Base-by-base conservation (phyloP, 2,888 invertebrate species). In the Perizoma flavofasciatum region DNA sequence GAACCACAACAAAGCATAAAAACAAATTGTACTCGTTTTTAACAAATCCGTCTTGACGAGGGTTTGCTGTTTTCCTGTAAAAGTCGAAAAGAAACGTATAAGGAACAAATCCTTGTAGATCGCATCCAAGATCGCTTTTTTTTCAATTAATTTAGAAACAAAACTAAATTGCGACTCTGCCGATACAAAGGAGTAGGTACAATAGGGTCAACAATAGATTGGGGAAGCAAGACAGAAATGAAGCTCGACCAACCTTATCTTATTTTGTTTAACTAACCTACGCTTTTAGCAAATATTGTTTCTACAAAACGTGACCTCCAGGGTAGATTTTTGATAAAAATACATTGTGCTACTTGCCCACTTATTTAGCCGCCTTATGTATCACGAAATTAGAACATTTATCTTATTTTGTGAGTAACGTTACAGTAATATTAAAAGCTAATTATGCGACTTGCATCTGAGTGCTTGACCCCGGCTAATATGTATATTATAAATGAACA, bases 21-120 rank as follows among this genome's bases (percentile, higher is more conserved):
- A 86, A 81, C 82, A 84, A 88, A 89, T 87, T 87, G 86, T 87
- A 86, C 80, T 83, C 82, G 82, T 86, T 86, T 86, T 81, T 88
- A 86, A 86, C 84, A 90, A 90, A 90, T 89, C 89, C 88, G 72
- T 78, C 85, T 81, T 90, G 89, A 90, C 89, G 88, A 89, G 89
- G 89, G 89, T 89, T 70, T 74, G 72, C 73, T 74, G 81, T 81
- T 83, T 87, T 86, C 63, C 76, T 75, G 76, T 73, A 81, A 81
- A 83, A 81, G 81, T 76, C 84, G 77, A 83, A 89, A 86, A 83
- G 85, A 82, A 84, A 83, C 83, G 84, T 83, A 83, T 81, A 85
- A 83, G 77, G 76, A 78, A 69, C 80, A 86, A 88, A 88, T 85
- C 83, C 86, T 81, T 79, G 80, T 77, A 84, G 83, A 87, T 87